These are phyloP conservation scores for Drosophila hydei DNA, from an alignment of 1,140 invertebrate genomes.

Conservation along the genomic window DNA sequence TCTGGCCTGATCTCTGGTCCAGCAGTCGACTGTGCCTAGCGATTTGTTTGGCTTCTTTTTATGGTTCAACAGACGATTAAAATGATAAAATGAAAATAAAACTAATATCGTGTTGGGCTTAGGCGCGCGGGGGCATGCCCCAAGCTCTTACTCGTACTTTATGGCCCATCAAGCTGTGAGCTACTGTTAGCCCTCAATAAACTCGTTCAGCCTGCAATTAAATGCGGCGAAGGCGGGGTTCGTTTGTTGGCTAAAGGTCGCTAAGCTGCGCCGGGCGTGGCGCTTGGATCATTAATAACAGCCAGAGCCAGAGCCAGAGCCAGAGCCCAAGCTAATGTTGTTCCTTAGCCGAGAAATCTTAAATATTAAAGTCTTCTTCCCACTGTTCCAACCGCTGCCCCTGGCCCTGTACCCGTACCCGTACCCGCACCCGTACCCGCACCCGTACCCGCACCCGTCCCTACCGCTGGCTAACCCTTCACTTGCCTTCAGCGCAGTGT, in stretches of 20 bases:
- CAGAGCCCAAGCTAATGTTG: conserved; percentile 13
- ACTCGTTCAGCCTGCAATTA: conserved; percentile 33
- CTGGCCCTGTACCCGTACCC: too few species aligned
- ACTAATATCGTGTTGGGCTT: neutral
- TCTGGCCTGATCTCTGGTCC: neutral
- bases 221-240: neutral
- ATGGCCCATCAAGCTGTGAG: conserved; percentile 19
- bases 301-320: neutral
- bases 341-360: conserved; percentile 17
- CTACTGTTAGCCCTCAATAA: conserved; percentile 39
- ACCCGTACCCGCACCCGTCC: too few species aligned
- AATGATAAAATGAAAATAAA: neutral
- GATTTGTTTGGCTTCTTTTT: neutral
- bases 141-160: conserved; percentile 10
- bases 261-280: conserved; percentile 13
- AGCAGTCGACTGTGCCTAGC: neutral
- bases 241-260: conserved; percentile 25
- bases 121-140: neutral
- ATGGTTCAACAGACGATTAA: conserved; percentile 13
- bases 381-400: neutral
- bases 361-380: neutral
- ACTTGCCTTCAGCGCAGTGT: conserved; percentile 34
- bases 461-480: conserved; percentile 5
- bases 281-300: conserved; percentile 39
- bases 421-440: too few species aligned